phyloP scores from a whole-genome alignment of 1,140 invertebrate species.

The Drosophila melanogaster region DNA sequence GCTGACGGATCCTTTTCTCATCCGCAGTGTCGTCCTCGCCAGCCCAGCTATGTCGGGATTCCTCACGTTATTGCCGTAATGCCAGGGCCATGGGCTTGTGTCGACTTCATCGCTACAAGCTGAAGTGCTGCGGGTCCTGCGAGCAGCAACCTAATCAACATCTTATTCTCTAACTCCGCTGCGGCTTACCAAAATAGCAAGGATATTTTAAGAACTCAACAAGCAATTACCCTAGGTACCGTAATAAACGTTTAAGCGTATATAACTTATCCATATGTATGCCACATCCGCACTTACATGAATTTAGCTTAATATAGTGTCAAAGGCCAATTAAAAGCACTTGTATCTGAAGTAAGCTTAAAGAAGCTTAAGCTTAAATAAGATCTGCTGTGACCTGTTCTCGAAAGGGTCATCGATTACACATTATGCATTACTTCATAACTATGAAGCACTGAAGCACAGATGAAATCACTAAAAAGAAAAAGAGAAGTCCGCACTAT shows the following conservation, averaged over 20 bases:
- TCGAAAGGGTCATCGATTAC: conserved; percentile 7
- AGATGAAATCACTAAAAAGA: conserved; percentile 20
- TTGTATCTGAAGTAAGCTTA: conserved; percentile 14
- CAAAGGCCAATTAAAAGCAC: too few relatives aligned
- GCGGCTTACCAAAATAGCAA: conserved; percentile 17
- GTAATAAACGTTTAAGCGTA: conserved; percentile 48
- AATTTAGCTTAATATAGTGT: conserved; percentile 12
- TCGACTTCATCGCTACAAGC: conserved; percentile 90
- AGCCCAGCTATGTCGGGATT: conserved; percentile 88
- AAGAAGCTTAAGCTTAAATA: conserved; percentile 12
- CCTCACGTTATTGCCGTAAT: conserved; percentile 91
- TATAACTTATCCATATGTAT: conserved; percentile 52
- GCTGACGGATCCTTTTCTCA: neutral
- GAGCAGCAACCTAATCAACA: conserved; percentile 68
- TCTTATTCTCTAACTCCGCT: conserved; percentile 45
- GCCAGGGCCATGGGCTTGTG: conserved; percentile 94
- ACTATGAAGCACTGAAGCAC: too few relatives aligned
- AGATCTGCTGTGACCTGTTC: conserved; percentile 8
- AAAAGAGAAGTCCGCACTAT: conserved; percentile 54
- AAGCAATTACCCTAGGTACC: conserved; percentile 69
- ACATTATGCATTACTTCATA: too few relatives aligned
- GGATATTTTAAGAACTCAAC: conserved; percentile 31
- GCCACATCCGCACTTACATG: conserved; percentile 22
- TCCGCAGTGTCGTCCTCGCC: conserved; percentile 28
- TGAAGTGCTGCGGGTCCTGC: conserved; percentile 94